Percentiles rank a stretch among this genome's conserved stretches.
Conservation (phyloP, 92 coral and sea anemone genomes). For the Anthopleura xanthogrammica region DNA sequence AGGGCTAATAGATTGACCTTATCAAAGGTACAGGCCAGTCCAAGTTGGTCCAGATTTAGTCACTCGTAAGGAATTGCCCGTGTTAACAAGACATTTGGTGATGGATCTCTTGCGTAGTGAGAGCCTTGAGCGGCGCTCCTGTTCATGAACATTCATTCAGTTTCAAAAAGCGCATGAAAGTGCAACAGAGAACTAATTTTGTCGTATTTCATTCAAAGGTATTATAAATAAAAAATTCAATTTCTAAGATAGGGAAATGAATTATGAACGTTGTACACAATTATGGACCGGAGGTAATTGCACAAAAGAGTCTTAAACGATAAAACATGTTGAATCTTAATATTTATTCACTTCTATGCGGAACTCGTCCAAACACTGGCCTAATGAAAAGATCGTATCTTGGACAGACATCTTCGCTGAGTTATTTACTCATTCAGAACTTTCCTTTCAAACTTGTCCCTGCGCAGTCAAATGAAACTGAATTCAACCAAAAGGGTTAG, state of each 20-base stretch:
- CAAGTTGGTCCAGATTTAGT: not conserved
- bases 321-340: slow-evolving; percentile 27
- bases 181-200: slow-evolving; percentile 7
- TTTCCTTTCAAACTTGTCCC: not conserved
- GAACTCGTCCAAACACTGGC: slow-evolving; percentile 30
- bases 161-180: not conserved
- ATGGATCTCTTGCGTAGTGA: not conserved
- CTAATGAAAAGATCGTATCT: slow-evolving; percentile 49
- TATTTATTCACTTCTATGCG: slow-evolving; percentile 27
- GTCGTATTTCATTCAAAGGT: slow-evolving; percentile 12
- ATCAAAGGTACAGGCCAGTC: not conserved
- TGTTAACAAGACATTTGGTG: not conserved
- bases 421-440: slow-evolving; percentile 11
- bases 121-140: not conserved
- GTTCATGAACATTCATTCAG: not conserved
- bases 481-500: not conserved
- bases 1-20: not conserved
- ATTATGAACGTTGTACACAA: slow-evolving; percentile 29
- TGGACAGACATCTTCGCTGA: slow-evolving; percentile 19
- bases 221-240: slow-evolving; percentile 20
- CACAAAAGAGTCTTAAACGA: slow-evolving; percentile 38
- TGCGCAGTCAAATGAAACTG: not conserved
- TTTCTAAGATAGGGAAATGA: slow-evolving; percentile 29
- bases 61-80: not conserved
- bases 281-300: slow-evolving; percentile 47